Evolutionary conservation across 1,140 invertebrate genomes (phyloP).

Genomic region (Conopomorpha cramerella): DNA sequence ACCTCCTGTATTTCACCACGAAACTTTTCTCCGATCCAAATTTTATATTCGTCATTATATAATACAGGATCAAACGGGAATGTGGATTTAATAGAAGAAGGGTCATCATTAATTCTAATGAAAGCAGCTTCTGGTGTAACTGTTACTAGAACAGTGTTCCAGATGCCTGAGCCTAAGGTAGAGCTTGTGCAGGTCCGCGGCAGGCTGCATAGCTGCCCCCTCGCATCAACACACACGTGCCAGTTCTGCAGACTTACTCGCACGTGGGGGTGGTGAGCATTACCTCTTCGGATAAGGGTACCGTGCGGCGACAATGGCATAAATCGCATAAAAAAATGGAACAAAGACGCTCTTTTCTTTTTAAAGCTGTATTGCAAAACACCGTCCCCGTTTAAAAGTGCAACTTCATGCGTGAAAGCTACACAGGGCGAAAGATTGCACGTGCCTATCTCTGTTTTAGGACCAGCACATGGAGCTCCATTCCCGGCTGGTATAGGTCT

Average conservation of each 20-base stretch:
- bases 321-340: slow-evolving; percentile 41
- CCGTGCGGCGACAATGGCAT: slow-evolving; percentile 38
- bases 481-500: slow-evolving; percentile 28
- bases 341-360: slow-evolving; percentile 26
- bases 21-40: slow-evolving; percentile 32
- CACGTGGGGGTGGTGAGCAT: slow-evolving; percentile 16
- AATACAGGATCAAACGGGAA: slow-evolving; percentile 38
- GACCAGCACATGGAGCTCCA: slow-evolving; percentile 23
- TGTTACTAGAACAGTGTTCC: slow-evolving; percentile 31
- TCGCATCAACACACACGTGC: slow-evolving; percentile 37
- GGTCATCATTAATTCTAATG: slow-evolving; percentile 30
- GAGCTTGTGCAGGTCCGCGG: slow-evolving; percentile 25
- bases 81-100: slow-evolving; percentile 14
- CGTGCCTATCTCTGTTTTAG: slow-evolving; percentile 28
- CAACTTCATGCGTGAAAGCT: slow-evolving; percentile 23
- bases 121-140: slow-evolving; percentile 26
- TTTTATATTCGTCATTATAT: slow-evolving; percentile 20
- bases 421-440: slow-evolving; percentile 36
- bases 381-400: slow-evolving; percentile 37
- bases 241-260: slow-evolving; percentile 36
- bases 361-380: slow-evolving; percentile 29
- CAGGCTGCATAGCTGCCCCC: slow-evolving; percentile 22
- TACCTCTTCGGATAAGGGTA: slow-evolving; percentile 24
- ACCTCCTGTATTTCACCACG: slow-evolving; percentile 40
- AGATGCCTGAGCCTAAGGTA: slow-evolving; percentile 22